phyloP scores from a whole-genome alignment of 2,888 invertebrate genomes.

The Agrilus mali region DNA sequence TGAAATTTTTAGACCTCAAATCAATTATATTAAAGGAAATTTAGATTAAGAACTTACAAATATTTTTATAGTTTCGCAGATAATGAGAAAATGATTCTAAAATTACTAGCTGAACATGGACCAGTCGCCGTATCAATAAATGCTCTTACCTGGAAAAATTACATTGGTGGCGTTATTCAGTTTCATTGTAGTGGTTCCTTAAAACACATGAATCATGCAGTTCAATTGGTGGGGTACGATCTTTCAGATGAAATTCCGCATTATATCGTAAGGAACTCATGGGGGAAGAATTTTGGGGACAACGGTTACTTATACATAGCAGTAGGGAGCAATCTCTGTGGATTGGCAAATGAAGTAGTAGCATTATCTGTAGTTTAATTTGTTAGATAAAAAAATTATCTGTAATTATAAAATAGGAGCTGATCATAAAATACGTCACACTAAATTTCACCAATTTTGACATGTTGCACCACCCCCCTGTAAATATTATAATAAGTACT shows the following conservation, averaged over 20 bases:
- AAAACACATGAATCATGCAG: slow-evolving; percentile 63
- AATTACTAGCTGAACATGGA: slow-evolving; percentile 52
- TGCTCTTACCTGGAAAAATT: slow-evolving; percentile 76
- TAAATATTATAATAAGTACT: no score
- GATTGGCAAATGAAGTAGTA: slow-evolving; percentile 56
- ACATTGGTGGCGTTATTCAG: slow-evolving; percentile 72
- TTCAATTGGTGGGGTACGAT: slow-evolving; percentile 75
- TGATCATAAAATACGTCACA: no score
- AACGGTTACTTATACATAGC: slow-evolving; percentile 65
- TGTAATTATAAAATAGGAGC: no score
- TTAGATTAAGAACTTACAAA: no score
- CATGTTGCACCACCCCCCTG: no score
- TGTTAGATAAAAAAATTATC: no score
- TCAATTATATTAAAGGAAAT: no score
- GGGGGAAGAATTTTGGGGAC: slow-evolving; percentile 67
- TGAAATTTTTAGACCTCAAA: no score
- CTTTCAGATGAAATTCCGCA: slow-evolving; percentile 55
- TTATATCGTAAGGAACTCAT: slow-evolving; percentile 77
- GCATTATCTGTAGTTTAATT: slow-evolving; percentile 5
- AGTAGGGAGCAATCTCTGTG: slow-evolving; percentile 65
- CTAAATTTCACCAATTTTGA: no score
- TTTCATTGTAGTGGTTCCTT: slow-evolving; percentile 58
- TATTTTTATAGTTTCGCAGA: slow-evolving; percentile 43
- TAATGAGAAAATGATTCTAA: slow-evolving; percentile 49
- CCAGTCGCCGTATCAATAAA: slow-evolving; percentile 74